phyloP scores from a whole-genome alignment of 2,797 vertebrate species.

The Zalophus californianus region DNA sequence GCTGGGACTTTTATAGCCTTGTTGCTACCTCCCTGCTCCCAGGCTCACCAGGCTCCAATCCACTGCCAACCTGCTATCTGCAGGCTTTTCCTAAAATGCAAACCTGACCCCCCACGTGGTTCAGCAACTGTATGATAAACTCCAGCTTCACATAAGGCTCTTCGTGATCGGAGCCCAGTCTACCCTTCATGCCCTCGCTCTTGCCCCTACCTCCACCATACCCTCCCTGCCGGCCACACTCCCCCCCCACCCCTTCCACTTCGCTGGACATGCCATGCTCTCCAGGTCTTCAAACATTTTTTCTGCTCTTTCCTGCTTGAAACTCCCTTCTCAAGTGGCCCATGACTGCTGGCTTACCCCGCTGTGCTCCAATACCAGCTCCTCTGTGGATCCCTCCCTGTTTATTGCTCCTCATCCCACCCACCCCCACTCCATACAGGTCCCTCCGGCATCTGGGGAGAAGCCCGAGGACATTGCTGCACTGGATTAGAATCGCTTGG shows the following conservation, averaged over 20 bases:
- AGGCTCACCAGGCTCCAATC: neutral
- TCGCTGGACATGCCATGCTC: rapidly evolving
- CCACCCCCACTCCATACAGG: neutral
- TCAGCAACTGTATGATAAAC: neutral
- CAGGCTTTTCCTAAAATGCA: neutral
- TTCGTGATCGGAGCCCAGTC: neutral
- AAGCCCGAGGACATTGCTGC: neutral
- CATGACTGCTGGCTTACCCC: neutral
- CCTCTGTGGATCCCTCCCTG: neutral
- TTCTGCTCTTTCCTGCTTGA: neutral
- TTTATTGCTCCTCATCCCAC: neutral
- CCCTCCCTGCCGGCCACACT: rapidly evolving
- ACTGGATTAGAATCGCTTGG: neutral
- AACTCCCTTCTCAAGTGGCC: neutral
- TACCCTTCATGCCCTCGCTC: neutral
- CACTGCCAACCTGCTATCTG: neutral
- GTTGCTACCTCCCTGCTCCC: neutral
- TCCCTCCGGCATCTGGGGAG: neutral
- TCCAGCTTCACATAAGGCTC: neutral
- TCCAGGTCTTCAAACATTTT: neutral
- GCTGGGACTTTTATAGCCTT: neutral
- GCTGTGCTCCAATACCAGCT: neutral
- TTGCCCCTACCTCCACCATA: neutral
- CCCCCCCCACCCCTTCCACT: rapidly evolving
- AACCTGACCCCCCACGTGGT: too few species aligned